These are phyloP conservation scores for Lasioglossum pauxillum DNA, from an alignment of 2,888 invertebrate genomes.

Conservation along the genomic window DNA sequence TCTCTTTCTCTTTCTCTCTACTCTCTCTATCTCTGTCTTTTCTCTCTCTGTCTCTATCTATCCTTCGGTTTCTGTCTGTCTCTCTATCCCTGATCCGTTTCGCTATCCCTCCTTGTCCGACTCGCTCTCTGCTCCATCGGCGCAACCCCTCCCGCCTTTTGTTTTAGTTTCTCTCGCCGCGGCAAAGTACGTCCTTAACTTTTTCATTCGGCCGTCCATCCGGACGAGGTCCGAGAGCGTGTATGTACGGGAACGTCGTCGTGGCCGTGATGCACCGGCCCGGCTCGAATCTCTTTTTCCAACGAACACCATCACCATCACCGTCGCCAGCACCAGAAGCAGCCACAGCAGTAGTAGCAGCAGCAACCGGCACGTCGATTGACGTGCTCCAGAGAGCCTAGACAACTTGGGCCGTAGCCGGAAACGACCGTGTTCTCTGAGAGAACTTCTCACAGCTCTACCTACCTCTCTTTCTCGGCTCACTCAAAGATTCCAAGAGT, in stretches of 20 bases:
- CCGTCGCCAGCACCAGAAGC: neutral
- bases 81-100: conserved; percentile 16
- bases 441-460: neutral
- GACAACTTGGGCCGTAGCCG: neutral
- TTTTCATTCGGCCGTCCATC: conserved; percentile 35
- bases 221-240: conserved; percentile 20
- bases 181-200: conserved; percentile 49
- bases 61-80: conserved; percentile 10
- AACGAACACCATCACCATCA: conserved; percentile 1
- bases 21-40: conserved; percentile 4
- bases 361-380: neutral
- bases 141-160: conserved; percentile 27
- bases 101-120: conserved; percentile 20
- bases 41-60: conserved; percentile 1
- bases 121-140: neutral
- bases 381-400: conserved; percentile 9
- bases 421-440: conserved; percentile 14
- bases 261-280: conserved; percentile 3
- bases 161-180: conserved; percentile 56
- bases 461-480: neutral
- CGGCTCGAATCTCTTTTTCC: conserved; percentile 9
- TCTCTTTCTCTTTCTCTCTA: conserved; percentile 45
- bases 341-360: neutral
- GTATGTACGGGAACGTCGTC: conserved; percentile 9
- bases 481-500: conserved; percentile 35